These are phyloP conservation scores for Sus cebifrons DNA, from an alignment of 2,797 vertebrate genomes.

Conservation along the genomic window DNA sequence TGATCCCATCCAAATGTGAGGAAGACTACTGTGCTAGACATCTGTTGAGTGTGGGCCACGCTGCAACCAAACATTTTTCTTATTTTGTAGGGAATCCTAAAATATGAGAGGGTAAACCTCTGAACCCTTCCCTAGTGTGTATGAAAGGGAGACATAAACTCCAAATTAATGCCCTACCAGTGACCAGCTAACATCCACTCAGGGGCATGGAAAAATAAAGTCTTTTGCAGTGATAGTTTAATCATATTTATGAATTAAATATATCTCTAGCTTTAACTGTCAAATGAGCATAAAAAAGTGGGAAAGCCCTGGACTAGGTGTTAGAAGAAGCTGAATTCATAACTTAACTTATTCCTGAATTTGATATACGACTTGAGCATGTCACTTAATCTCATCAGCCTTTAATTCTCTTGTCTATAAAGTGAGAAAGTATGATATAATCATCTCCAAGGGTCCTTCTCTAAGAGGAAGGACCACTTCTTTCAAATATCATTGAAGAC, in stretches of 20 bases:
- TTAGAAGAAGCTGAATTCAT: conserved; percentile 9
- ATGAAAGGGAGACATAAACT: not conserved
- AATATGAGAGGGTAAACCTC: not conserved
- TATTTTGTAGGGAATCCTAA: not conserved
- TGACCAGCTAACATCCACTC: not conserved
- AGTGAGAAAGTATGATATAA: conserved; percentile 10
- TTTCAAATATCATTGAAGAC: conserved; percentile 76
- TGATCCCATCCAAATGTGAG: not conserved
- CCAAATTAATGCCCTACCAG: not conserved
- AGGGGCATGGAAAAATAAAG: conserved; percentile 1
- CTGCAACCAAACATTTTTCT: not conserved
- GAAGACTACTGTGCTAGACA: not conserved
- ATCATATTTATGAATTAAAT: not conserved
- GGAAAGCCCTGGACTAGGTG: not conserved
- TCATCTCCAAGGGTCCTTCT: not conserved
- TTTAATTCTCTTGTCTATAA: conserved; percentile 13
- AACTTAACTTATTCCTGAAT: not conserved
- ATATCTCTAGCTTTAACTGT: not conserved
- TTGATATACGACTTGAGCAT: conserved; percentile 4
- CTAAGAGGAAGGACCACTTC: conserved; percentile 1
- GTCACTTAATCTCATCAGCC: not conserved
- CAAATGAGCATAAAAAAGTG: not conserved
- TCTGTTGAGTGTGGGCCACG: not conserved
- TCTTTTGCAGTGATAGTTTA: not conserved
- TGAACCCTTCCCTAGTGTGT: not conserved